Evolutionary conservation across 2,113 vertebrate genomes (phyloP).

Genomic region (Oryzias woworae): DNA sequence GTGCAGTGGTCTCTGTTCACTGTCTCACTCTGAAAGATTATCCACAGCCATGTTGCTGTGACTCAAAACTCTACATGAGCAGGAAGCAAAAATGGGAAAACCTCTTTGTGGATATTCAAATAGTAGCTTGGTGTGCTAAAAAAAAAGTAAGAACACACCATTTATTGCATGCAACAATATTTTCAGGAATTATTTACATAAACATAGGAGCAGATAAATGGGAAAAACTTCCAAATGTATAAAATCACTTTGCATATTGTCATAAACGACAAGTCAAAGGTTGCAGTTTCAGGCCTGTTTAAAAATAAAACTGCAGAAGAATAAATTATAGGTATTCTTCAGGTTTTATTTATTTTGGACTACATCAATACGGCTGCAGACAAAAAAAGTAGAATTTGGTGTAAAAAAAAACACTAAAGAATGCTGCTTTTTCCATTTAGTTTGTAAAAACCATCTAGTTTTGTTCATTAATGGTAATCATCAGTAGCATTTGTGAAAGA

Average conservation of each 20-base stretch:
- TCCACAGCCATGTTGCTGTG: slow-evolving; percentile 10
- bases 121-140: not conserved
- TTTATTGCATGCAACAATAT: too few species aligned
- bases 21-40: slow-evolving; percentile 14
- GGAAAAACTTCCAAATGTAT: slow-evolving; percentile 6
- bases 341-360: too few species aligned
- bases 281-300: too few species aligned
- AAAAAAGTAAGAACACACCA: not conserved
- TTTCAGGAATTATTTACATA: slow-evolving; percentile 32
- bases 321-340: too few species aligned
- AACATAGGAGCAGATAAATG: slow-evolving; percentile 34
- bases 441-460: slow-evolving; percentile 30
- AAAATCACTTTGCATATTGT: too few species aligned
- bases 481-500: too few species aligned
- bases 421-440: slow-evolving; percentile 15
- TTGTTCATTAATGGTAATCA: too few species aligned
- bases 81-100: slow-evolving; percentile 8
- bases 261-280: too few species aligned
- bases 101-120: not conserved
- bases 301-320: too few species aligned
- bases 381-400: too few species aligned
- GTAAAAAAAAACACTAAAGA: slow-evolving; percentile 6
- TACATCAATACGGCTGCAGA: too few species aligned
- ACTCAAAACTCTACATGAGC: not conserved
- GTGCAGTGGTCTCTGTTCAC: slow-evolving; percentile 6